Evolutionary conservation across 2,888 invertebrate species (phyloP), one percentile per base, ranked within the genome.

Genomic region (Odontocolon sp.): DNA sequence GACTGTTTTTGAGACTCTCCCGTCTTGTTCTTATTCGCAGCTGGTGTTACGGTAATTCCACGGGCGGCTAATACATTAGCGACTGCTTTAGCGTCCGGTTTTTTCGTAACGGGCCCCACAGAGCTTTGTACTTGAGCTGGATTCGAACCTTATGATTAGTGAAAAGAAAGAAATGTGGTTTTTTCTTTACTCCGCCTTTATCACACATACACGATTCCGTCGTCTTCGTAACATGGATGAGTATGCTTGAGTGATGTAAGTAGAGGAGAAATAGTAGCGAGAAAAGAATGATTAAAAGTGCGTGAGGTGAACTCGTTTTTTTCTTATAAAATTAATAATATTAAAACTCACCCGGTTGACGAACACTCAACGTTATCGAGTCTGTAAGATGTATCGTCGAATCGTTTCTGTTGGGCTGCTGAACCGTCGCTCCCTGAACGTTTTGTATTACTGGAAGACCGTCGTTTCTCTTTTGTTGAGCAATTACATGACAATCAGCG

Each of bases 31-130:
- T 92, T 92, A 6, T 91, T 93, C 23, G 93, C 92, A 50, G 94
- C 94, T 42, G 93, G 93, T 50, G 95, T 95, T 0, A 96, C 94
- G 33, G 95, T 95, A 67, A 96, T 96, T 1, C 96, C 96, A 77
- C 96, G 91, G 3, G 94, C 94, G 2, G 95, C 95, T 72, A 96
- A 89, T 71, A 96, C 94, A 86, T 94, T 95, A 0, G 96, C 95
- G 84, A 96, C 95, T 0, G 94, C 94, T 84, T 93, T 94, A 0
- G 95, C 94, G 87, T 95, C 95, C 38, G 93, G 93, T 83, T 94
- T 94, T 56, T 94, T 93, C 1, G 91, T 86, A 63, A 78, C 72
- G 6, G 85, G 78, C 8, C 82, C 82, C 6, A 84, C 78, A 1
- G 80, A 66, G 63, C 83, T 89, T 69, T 88, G 87, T 63, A 86